phyloP scores from a whole-genome alignment of 2,113 vertebrate genomes.

The Phoxinus phoxinus region DNA sequence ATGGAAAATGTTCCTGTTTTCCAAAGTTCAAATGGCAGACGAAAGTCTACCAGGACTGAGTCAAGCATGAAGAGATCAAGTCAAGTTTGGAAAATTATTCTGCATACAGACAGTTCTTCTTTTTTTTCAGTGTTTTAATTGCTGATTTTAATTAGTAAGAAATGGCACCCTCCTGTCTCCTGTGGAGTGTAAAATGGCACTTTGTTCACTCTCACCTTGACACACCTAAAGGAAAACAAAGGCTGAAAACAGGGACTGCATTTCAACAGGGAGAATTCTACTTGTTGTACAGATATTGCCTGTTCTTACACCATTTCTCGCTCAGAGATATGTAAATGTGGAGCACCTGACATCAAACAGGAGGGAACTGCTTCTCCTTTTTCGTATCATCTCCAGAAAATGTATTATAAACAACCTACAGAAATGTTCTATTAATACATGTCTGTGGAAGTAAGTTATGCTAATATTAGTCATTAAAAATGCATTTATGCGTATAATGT shows the following conservation, averaged over 20 bases:
- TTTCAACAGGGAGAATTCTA: background rate
- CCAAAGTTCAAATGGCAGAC: constrained; percentile 41
- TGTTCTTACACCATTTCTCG: constrained; percentile 35
- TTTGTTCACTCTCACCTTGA: constrained; percentile 24
- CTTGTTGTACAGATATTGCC: constrained; percentile 29
- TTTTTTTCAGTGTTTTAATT: constrained; percentile 64
- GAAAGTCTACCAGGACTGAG: constrained; percentile 56
- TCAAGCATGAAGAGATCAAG: constrained; percentile 63
- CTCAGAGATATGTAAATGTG: constrained; percentile 32
- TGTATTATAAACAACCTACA: constrained; percentile 22
- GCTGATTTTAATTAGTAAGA: constrained; percentile 71
- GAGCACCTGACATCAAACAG: constrained; percentile 33
- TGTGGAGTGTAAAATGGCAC: constrained; percentile 61
- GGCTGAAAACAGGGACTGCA: background rate
- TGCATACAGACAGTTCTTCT: constrained; percentile 42
- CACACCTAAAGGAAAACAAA: constrained; percentile 46
- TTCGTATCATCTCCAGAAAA: background rate
- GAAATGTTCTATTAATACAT: constrained; percentile 63
- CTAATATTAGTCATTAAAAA: constrained; percentile 70
- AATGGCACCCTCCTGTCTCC: constrained; percentile 52
- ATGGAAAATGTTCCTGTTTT: constrained; percentile 6
- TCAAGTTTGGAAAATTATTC: constrained; percentile 67
- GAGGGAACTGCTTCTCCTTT: background rate
- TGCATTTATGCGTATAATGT: constrained; percentile 57
- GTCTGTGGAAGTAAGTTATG: constrained; percentile 63